Evolutionary conservation across 1,140 invertebrate species (phyloP).

Genomic region (Globodera rostochiensis): DNA sequence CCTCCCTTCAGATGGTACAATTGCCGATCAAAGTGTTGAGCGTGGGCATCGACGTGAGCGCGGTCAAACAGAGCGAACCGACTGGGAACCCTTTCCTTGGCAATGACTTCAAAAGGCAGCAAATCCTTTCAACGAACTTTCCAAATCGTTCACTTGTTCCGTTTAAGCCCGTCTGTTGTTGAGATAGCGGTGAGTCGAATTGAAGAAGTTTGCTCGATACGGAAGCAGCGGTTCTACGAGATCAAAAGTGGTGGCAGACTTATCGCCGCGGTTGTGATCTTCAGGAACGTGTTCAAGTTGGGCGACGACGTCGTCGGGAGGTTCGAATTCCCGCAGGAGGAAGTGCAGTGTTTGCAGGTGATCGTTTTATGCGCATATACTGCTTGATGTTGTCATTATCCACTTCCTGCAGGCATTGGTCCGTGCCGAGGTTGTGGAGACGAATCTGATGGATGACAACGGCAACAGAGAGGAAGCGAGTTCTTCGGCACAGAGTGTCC

Average conservation of each 20-base stretch:
- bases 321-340: constrained; percentile 49
- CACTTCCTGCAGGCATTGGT: constrained; percentile 41
- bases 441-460: constrained; percentile 44
- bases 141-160: constrained; percentile 27
- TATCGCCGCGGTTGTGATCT: constrained; percentile 57
- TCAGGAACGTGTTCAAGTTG: constrained; percentile 55
- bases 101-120: constrained; percentile 42
- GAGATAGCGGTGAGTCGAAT: constrained; percentile 38
- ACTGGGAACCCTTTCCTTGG: constrained; percentile 51
- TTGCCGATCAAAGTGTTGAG: constrained; percentile 42
- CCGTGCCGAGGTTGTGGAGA: constrained; percentile 47
- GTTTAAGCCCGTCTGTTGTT: constrained; percentile 32
- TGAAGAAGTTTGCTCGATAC: constrained; percentile 49
- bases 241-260: constrained; percentile 48
- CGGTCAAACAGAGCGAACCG: constrained; percentile 15
- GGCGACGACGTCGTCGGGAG: constrained; percentile 57
- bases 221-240: constrained; percentile 40
- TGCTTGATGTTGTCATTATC: neutral
- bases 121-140: too few relatives aligned
- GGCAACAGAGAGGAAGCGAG: neutral
- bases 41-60: constrained; percentile 29
- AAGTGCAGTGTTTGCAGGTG: constrained; percentile 47
- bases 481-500: constrained; percentile 10
- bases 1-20: constrained; percentile 24
- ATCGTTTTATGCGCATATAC: constrained; percentile 19